Evolutionary conservation across 1,140 invertebrate genomes (phyloP).

Genomic region (Rhizoglyphus robini): DNA sequence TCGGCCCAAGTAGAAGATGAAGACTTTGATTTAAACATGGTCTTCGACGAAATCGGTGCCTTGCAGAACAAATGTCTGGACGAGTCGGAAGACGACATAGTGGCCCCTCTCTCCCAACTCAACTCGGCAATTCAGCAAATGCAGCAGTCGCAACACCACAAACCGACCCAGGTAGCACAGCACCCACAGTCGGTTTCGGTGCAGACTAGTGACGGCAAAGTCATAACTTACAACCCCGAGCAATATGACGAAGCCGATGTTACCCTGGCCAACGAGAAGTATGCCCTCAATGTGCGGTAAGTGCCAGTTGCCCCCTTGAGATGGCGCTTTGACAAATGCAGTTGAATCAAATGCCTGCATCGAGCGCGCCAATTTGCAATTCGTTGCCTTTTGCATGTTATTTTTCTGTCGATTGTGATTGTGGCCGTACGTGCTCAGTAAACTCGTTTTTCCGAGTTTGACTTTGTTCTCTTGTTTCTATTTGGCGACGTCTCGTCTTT

Average conservation of each 20-base stretch:
- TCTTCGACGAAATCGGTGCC: constrained; percentile 5
- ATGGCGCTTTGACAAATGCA: too few relatives aligned
- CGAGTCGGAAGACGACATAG: constrained; percentile 3
- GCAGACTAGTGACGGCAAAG: constrained; percentile 7
- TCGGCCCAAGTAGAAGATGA: constrained; percentile 3
- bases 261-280: neutral
- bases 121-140: neutral
- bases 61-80: neutral
- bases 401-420: too few relatives aligned
- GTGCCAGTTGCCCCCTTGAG: too few relatives aligned
- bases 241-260: neutral
- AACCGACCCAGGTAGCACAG: neutral
- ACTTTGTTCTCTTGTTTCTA: too few relatives aligned
- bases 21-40: constrained; percentile 2
- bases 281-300: constrained; percentile 2
- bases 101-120: neutral
- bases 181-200: neutral
- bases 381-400: too few relatives aligned
- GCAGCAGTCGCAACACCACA: neutral
- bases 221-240: neutral
- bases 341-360: too few relatives aligned
- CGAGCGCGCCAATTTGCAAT: too few relatives aligned
- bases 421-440: too few relatives aligned
- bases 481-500: too few relatives aligned
- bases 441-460: too few relatives aligned